phyloP scores from a whole-genome alignment of 2,888 invertebrate species.

The Pristionchus fissidentatus region DNA sequence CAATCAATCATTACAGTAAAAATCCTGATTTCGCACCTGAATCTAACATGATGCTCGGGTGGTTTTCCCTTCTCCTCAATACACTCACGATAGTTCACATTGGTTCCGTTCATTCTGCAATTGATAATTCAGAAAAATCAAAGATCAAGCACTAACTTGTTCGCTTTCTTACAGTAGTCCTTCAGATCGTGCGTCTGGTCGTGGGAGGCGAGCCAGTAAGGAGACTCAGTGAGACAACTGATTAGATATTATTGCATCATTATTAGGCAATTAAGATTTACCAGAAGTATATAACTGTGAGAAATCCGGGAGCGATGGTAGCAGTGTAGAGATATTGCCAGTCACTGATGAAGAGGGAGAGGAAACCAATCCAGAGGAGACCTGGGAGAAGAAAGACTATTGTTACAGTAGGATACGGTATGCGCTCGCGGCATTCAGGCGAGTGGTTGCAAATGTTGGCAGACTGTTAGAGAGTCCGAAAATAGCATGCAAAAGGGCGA shows the following conservation, averaged over 20 bases:
- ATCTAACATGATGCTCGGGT: slow-evolving; percentile 25
- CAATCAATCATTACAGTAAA: neutral
- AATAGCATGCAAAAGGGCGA: too few relatives aligned
- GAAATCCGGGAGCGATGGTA: neutral
- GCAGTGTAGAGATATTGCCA: slow-evolving; percentile 23
- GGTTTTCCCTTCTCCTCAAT: slow-evolving; percentile 27
- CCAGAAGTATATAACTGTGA: slow-evolving; percentile 23
- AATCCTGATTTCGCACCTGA: neutral
- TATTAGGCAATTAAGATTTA: neutral
- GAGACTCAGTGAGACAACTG: slow-evolving; percentile 33
- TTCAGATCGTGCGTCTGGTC: neutral
- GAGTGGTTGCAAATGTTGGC: too few relatives aligned
- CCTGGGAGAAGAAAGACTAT: neutral
- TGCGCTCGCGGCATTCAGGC: too few relatives aligned
- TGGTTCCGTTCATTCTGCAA: slow-evolving; percentile 27
- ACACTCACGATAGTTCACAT: slow-evolving; percentile 22
- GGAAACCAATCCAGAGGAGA: slow-evolving; percentile 19
- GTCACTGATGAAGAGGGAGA: slow-evolving; percentile 4
- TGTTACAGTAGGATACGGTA: too few relatives aligned
- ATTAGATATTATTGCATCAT: neutral
- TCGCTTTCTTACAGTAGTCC: slow-evolving; percentile 11
- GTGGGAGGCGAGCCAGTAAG: slow-evolving; percentile 32
- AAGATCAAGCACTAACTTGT: slow-evolving; percentile 7
- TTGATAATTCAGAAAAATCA: slow-evolving; percentile 11
- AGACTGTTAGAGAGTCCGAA: too few relatives aligned